A percentile compares a stretch with the other conserved stretches of the same genome.
Evolutionary conservation across 2,113 vertebrate genomes (phyloP).

Genomic region (Zosterops hypoxanthus): DNA sequence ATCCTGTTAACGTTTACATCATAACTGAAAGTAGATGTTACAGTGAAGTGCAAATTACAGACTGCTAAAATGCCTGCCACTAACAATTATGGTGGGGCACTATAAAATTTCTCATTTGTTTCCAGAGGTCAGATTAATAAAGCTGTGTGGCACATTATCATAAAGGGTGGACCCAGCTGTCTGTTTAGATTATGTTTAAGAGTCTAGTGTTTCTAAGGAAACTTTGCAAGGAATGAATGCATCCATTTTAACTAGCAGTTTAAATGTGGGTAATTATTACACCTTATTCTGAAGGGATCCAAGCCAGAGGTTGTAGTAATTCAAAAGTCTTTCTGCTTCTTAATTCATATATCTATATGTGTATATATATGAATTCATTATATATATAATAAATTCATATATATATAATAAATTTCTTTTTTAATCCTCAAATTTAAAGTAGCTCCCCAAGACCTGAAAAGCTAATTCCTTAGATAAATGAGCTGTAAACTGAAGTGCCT

Average conservation of each 20-base stretch:
- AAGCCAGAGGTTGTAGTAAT: background rate
- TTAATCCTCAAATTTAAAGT: background rate
- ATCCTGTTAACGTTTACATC: conserved; percentile 64
- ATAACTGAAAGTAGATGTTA: conserved; percentile 68
- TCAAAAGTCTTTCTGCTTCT: conserved; percentile 29
- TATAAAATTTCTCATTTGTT: conserved; percentile 79
- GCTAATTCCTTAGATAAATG: background rate
- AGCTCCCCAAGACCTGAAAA: background rate
- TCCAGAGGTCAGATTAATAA: conserved; percentile 84
- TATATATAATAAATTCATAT: background rate
- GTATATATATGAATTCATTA: too few relatives aligned
- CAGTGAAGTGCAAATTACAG: conserved; percentile 78
- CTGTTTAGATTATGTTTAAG: conserved; percentile 77
- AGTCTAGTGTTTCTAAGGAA: conserved; percentile 45
- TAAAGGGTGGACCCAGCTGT: conserved; percentile 81
- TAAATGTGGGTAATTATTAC: conserved; percentile 23
- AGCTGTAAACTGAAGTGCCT: background rate
- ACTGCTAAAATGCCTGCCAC: conserved; percentile 76
- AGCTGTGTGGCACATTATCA: conserved; percentile 80
- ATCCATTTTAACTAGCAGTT: conserved; percentile 34
- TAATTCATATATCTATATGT: background rate
- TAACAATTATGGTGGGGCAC: conserved; percentile 76
- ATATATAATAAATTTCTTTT: background rate
- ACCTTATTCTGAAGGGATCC: background rate
- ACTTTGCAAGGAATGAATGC: conserved; percentile 28